phyloP scores from a whole-genome alignment of 1,140 invertebrate genomes.

The Drosophila kepulauana region DNA sequence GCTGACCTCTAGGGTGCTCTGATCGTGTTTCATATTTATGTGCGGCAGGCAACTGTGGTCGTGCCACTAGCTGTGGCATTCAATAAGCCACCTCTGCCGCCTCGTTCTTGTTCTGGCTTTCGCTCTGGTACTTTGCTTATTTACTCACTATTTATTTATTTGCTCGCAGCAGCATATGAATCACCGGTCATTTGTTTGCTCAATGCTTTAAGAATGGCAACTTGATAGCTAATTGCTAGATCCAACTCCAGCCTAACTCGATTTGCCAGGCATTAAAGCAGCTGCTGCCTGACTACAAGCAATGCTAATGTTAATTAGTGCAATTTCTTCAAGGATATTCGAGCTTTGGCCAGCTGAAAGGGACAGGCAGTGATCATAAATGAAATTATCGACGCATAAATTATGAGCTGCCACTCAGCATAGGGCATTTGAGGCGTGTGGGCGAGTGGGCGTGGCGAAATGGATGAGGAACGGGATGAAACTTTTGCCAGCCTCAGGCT shows the following conservation, averaged over 20 bases:
- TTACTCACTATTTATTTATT: constrained; percentile 55
- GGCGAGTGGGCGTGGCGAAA: constrained; percentile 1
- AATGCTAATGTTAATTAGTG: constrained; percentile 39
- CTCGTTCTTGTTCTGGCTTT: constrained; percentile 40
- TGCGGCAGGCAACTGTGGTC: constrained; percentile 6
- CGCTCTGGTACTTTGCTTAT: constrained; percentile 65
- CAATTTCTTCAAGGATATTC: constrained; percentile 9
- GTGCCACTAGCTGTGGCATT: constrained; percentile 32
- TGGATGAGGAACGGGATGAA: constrained; percentile 6
- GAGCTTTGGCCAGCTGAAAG: constrained; percentile 12
- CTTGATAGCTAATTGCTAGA: background rate
- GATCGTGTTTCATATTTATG: constrained; percentile 77
- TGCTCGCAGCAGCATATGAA: constrained; percentile 30
- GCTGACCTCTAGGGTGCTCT: constrained; percentile 32
- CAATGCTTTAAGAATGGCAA: background rate
- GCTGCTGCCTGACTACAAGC: constrained; percentile 1
- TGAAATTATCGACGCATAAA: constrained; percentile 64
- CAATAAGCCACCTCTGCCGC: constrained; percentile 56
- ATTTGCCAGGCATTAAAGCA: constrained; percentile 18
- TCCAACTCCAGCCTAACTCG: constrained; percentile 13
- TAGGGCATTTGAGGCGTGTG: constrained; percentile 12
- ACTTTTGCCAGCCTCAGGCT: constrained; percentile 32
- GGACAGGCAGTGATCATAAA: constrained; percentile 69
- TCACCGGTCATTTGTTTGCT: constrained; percentile 43
- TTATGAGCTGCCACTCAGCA: constrained; percentile 47